These are phyloP conservation scores for Sepioteuthis lessoniana DNA, from an alignment of 2,888 invertebrate species.

Conservation along the genomic window DNA sequence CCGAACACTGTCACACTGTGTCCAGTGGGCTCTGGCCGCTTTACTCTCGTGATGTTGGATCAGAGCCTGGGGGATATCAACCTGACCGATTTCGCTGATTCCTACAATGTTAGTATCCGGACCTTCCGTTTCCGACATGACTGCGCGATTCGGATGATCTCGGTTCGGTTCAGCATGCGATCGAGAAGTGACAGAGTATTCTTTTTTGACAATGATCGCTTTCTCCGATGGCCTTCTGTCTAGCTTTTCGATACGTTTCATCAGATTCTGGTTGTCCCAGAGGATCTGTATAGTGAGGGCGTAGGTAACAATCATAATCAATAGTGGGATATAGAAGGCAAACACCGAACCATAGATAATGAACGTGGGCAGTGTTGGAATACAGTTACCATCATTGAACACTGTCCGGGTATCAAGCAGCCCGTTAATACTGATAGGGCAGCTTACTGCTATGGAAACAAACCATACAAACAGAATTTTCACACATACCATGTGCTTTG, in stretches of 20 bases:
- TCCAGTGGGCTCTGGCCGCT: slow-evolving; percentile 35
- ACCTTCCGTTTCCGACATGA: slow-evolving; percentile 34
- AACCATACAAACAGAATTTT: slow-evolving; percentile 97
- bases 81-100: slow-evolving; percentile 35
- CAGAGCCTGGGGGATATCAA: neutral
- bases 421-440: slow-evolving; percentile 74
- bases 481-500: slow-evolving; percentile 76
- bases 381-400: slow-evolving; percentile 65
- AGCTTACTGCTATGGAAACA: slow-evolving; percentile 80
- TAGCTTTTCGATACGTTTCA: slow-evolving; percentile 63
- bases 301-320: slow-evolving; percentile 95
- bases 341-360: slow-evolving; percentile 91
- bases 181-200: neutral
- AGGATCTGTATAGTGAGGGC: slow-evolving; percentile 90
- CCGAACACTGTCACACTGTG: slow-evolving; percentile 36
- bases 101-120: slow-evolving; percentile 50
- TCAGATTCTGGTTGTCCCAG: slow-evolving; percentile 81
- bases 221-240: slow-evolving; percentile 55
- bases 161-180: neutral
- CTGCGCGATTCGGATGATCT: neutral
- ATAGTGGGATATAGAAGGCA: slow-evolving; percentile 94
- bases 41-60: neutral
- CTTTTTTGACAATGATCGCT: slow-evolving; percentile 16
- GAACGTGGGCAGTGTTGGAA: slow-evolving; percentile 68
- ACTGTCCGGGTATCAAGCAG: slow-evolving; percentile 67